Evolutionary conservation across 1,140 invertebrate genomes (phyloP).

Genomic region (Pantala flavescens): DNA sequence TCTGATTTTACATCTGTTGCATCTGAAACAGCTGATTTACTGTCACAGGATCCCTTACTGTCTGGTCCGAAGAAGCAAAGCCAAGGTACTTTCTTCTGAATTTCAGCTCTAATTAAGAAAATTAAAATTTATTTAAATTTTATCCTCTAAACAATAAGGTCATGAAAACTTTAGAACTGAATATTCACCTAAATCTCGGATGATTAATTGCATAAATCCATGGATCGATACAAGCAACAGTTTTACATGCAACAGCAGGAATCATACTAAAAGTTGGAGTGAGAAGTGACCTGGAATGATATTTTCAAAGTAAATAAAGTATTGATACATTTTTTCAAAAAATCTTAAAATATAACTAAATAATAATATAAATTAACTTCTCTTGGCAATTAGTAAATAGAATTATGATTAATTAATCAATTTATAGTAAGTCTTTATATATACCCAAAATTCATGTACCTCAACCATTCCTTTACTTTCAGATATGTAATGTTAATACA

Average conservation of each 20-base stretch:
- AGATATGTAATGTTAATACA: too few species aligned
- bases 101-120: neutral
- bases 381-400: too few species aligned
- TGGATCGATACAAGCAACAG: slow-evolving; percentile 75
- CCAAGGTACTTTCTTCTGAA: neutral
- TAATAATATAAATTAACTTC: too few species aligned
- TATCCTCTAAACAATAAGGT: neutral
- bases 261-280: slow-evolving; percentile 79
- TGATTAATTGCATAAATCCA: slow-evolving; percentile 82
- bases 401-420: too few species aligned
- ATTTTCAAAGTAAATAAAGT: neutral
- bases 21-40: neutral
- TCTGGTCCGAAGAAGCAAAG: neutral
- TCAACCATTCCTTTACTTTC: too few species aligned
- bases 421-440: too few species aligned
- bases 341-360: too few species aligned
- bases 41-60: neutral
- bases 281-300: slow-evolving; percentile 40
- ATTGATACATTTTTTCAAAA: neutral
- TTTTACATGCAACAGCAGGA: slow-evolving; percentile 73
- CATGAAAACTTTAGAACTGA: neutral
- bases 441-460: too few species aligned
- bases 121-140: neutral
- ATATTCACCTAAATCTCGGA: slow-evolving; percentile 63
- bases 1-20: neutral